A percentile compares a stretch with the other conserved stretches of the same genome.
These are phyloP conservation scores for Limnephilus rhombicus DNA, from an alignment of 2,888 invertebrate genomes.

Conservation along the genomic window DNA sequence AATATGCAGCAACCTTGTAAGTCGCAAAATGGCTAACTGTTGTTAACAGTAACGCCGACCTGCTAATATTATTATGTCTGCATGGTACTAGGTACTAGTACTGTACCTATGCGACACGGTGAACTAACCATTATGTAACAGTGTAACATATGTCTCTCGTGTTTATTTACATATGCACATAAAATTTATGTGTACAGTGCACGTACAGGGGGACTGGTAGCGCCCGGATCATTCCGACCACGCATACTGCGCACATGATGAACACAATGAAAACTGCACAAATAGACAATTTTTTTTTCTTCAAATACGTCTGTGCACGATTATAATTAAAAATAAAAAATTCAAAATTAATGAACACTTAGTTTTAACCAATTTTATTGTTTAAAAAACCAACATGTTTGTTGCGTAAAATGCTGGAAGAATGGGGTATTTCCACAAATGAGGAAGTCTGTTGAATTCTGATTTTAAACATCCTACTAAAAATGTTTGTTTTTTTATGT, in stretches of 20 bases:
- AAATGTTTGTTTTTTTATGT: too few species aligned
- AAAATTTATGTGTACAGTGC: background rate
- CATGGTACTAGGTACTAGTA: too few species aligned
- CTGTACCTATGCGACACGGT: background rate
- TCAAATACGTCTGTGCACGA: too few species aligned
- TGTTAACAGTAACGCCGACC: background rate
- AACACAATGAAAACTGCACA: background rate
- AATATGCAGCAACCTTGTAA: background rate
- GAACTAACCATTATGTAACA: background rate
- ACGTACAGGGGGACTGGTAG: background rate
- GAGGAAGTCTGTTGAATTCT: too few species aligned
- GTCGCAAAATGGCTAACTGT: background rate
- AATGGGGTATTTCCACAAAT: too few species aligned
- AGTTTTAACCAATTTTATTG: too few species aligned
- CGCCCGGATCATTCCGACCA: background rate
- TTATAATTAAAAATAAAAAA: too few species aligned
- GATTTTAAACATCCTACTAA: too few species aligned
- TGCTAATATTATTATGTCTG: background rate
- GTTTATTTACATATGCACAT: background rate
- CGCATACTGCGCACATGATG: background rate
- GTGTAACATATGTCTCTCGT: background rate
- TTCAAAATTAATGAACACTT: too few species aligned
- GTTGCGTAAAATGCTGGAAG: too few species aligned
- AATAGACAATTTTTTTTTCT: background rate
- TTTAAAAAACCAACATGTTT: too few species aligned